These are phyloP conservation scores for Oceanodroma tethys DNA, from an alignment of 2,113 vertebrate genomes.

Conservation along the genomic window DNA sequence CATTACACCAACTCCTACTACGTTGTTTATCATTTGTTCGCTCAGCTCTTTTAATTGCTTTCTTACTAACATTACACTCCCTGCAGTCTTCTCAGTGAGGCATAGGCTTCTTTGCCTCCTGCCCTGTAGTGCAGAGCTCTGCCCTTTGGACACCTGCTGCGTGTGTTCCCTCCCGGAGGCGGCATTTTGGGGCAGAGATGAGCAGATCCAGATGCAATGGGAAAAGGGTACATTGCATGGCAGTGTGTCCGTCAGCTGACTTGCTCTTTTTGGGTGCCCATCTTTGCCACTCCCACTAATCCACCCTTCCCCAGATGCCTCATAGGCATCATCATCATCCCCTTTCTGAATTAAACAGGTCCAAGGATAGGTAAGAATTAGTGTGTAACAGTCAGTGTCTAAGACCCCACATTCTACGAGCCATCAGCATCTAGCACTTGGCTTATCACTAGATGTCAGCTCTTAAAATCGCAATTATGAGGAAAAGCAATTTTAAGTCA, in stretches of 20 bases:
- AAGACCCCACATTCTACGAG: background rate
- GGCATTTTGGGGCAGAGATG: background rate
- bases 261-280: background rate
- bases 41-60: conserved; percentile 45
- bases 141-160: background rate
- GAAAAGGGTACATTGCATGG: background rate
- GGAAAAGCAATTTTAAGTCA: conserved; percentile 48
- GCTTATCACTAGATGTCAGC: conserved; percentile 37
- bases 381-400: background rate
- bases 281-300: background rate
- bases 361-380: background rate
- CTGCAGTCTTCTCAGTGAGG: background rate
- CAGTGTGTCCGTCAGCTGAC: background rate
- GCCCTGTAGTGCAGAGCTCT: background rate
- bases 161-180: fast-evolving
- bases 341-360: background rate
- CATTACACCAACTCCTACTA: conserved; percentile 3
- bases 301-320: background rate
- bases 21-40: conserved; percentile 48
- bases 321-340: background rate
- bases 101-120: background rate
- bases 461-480: conserved; percentile 48
- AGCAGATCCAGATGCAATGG: background rate
- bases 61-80: background rate
- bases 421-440: background rate